phyloP scores from a whole-genome alignment of 1,140 invertebrate species.

The Ostrea denselamellosa region DNA sequence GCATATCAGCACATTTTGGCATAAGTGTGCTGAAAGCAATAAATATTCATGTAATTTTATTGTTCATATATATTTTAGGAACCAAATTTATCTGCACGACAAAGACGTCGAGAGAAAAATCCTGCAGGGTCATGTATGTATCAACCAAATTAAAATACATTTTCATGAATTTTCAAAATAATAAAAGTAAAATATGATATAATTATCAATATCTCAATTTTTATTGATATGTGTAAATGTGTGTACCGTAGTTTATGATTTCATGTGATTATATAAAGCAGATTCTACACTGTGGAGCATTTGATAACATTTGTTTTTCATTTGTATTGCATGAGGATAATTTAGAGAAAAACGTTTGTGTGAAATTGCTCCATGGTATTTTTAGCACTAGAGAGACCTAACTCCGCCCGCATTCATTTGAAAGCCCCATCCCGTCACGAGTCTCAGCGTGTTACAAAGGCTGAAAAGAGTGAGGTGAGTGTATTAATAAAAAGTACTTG shows the following conservation, averaged over 20 bases:
- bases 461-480: slow-evolving; percentile 60
- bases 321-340: slow-evolving; percentile 27
- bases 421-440: slow-evolving; percentile 54
- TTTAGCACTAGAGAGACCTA: slow-evolving; percentile 62
- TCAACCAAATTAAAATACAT: background rate
- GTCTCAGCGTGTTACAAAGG: slow-evolving; percentile 62
- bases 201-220: no score
- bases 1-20: no score
- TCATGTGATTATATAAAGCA: no score
- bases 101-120: slow-evolving; percentile 69
- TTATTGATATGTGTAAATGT: no score
- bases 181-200: no score
- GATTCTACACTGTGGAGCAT: no score
- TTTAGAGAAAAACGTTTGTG: background rate
- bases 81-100: slow-evolving; percentile 72
- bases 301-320: no score
- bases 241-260: no score
- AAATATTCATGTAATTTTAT: background rate
- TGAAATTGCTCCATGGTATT: background rate
- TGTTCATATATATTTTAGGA: background rate
- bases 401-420: slow-evolving; percentile 60
- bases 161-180: no score
- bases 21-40: no score
- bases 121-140: slow-evolving; percentile 68
- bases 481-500: background rate